A percentile compares a stretch with the other conserved stretches of the same genome.
phyloP scores from a whole-genome alignment of 2,797 vertebrate genomes.

The Lutjanus campechanus region DNA sequence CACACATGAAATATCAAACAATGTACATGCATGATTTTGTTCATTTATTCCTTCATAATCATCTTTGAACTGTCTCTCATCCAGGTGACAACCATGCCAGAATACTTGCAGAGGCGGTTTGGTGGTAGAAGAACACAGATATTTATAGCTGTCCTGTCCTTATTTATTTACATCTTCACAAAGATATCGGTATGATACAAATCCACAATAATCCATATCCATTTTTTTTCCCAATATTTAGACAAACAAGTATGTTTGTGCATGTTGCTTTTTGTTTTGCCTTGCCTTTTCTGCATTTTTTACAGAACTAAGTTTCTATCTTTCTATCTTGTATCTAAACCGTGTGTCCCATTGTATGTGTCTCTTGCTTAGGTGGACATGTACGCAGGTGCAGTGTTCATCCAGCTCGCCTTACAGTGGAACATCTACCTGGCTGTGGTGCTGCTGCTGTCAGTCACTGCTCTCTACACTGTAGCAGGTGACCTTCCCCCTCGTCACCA shows the following conservation, averaged over 20 bases:
- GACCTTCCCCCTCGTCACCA: neutral
- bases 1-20: slow-evolving; percentile 10
- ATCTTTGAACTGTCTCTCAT: neutral
- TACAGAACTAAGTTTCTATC: neutral
- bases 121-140: slow-evolving; percentile 93
- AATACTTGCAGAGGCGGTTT: slow-evolving; percentile 92
- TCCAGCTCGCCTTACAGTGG: slow-evolving; percentile 94
- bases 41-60: neutral
- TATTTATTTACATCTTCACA: slow-evolving; percentile 99
- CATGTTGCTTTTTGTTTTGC: neutral
- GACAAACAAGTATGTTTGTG: neutral
- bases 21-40: neutral
- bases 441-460: slow-evolving; percentile 90
- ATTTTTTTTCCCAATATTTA: neutral
- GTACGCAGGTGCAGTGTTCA: slow-evolving; percentile 97
- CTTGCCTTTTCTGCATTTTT: too few relatives aligned
- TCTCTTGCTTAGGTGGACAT: slow-evolving; percentile 91
- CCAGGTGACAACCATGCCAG: slow-evolving; percentile 98
- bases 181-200: slow-evolving; percentile 93
- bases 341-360: neutral
- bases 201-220: neutral
- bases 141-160: slow-evolving; percentile 91
- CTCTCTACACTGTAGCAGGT: slow-evolving; percentile 95
- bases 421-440: slow-evolving; percentile 93
- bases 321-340: neutral